Evolutionary conservation across 2,888 invertebrate genomes (phyloP), one percentile per base, ranked within the genome.

Genomic region (Lasioglossum figueresi): DNA sequence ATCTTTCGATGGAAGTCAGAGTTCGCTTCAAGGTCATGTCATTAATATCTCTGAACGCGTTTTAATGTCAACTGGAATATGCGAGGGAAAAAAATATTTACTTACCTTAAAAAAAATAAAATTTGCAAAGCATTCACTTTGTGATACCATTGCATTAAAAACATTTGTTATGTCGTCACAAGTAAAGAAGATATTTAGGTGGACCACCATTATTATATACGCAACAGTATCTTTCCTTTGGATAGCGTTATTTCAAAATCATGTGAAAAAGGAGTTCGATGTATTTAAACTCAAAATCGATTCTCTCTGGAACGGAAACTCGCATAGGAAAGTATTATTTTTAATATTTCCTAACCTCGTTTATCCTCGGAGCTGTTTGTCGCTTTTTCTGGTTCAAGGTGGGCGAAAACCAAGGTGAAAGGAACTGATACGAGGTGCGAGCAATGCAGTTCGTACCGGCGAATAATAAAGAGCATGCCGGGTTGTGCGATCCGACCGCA

Each of bases 401-500:
- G 27, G 27, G 12, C 27, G 63, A 63, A 16, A 63, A 31, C 63
- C 31, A 31, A 31, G 63, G 31, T 63, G 63, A 63, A 31, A 63
- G 31, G 2, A 63, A 31, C 16, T 16, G 31, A 63, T 31, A 27
- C 59, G 27, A 63, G 31, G 27, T 59, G 27, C 59, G 59, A 63
- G 31, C 16, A 63, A 63, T 19, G 63, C 63, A 31, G 31, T 31
- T 31, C 63, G 19, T 31, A 8, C 8, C 31, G 14, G 43, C n/a
- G 43, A 70, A 70, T 48, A 52, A 66, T 77, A 78, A 70, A 82
- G 52, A 23, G 77, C 16, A 73, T 68, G 83, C 68, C 23, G 70
- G 31, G 31, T 43, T 66, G 16, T 66, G 37, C 27, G 71, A 71
- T 37, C 70, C 48, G 71, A 82, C 85, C 90, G 71, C 89, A 73